Evolutionary conservation across 2,113 vertebrate genomes (phyloP).

Genomic region (Dasyornis broadbenti): DNA sequence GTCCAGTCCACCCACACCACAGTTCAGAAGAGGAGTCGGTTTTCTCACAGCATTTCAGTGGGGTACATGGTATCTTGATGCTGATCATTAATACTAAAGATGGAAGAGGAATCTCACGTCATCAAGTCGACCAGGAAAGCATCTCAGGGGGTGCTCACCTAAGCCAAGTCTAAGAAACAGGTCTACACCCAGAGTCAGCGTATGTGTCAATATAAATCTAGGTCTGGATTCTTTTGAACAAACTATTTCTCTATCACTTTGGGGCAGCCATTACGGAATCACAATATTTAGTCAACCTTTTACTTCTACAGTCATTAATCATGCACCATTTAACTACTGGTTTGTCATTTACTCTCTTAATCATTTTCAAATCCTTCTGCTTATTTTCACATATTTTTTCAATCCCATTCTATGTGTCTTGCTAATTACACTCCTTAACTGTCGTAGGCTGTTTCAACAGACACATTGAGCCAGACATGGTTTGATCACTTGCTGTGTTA

Average conservation of each 20-base stretch:
- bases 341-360: constrained; percentile 46
- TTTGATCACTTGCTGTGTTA: constrained; percentile 4
- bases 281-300: constrained; percentile 60
- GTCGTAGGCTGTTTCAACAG: constrained; percentile 3
- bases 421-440: constrained; percentile 49
- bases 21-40: not conserved
- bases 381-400: constrained; percentile 47
- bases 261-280: constrained; percentile 21
- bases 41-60: not conserved
- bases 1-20: not conserved
- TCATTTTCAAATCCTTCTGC: constrained; percentile 43
- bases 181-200: not conserved
- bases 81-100: not conserved
- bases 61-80: not conserved
- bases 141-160: not conserved
- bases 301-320: constrained; percentile 42
- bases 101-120: not conserved
- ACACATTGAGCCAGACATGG: not conserved
- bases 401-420: not conserved
- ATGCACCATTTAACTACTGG: constrained; percentile 51
- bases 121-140: not conserved
- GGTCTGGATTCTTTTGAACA: not conserved
- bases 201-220: not conserved
- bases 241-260: not conserved
- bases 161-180: not conserved